A percentile compares a stretch with the other conserved stretches of the same genome.
These are phyloP conservation scores for Zoroaster sp. DNA, from an alignment of 53 echinoderm and acorn worm species.

Conservation along the genomic window DNA sequence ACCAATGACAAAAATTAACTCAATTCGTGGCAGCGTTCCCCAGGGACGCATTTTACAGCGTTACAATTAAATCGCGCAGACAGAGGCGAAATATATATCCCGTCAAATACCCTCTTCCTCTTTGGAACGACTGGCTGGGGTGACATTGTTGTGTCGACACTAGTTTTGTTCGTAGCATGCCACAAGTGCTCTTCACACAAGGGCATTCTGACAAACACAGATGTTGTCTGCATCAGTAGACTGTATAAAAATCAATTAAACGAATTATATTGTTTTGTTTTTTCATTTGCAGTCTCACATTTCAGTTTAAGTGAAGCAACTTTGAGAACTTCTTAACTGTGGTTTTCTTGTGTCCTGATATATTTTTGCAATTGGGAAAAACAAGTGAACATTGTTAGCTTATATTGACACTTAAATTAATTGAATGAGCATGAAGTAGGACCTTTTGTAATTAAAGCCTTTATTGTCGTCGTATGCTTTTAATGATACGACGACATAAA, in stretches of 20 bases:
- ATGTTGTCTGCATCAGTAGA: background rate
- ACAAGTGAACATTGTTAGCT: too few relatives aligned
- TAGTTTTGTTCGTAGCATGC: background rate
- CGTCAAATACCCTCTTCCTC: background rate
- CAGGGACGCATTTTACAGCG: background rate
- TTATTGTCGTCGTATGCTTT: background rate
- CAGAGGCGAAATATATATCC: background rate
- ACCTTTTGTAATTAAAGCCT: background rate
- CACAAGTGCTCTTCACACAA: background rate
- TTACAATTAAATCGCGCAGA: background rate
- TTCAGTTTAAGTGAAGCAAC: too few relatives aligned
- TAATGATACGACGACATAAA: background rate
- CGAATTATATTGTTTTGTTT: too few relatives aligned
- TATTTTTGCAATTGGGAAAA: too few relatives aligned
- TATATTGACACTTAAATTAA: background rate
- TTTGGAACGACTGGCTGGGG: background rate
- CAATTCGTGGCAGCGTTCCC: background rate
- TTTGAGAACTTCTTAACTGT: too few relatives aligned
- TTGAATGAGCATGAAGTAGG: background rate
- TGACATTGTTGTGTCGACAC: background rate
- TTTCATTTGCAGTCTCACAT: too few relatives aligned
- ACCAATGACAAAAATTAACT: background rate
- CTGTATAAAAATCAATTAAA: too few relatives aligned
- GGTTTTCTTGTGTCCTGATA: too few relatives aligned
- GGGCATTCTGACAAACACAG: background rate